Evolutionary conservation across 2,797 vertebrate genomes (phyloP).

Genomic region (Sebastes trivittatus): DNA sequence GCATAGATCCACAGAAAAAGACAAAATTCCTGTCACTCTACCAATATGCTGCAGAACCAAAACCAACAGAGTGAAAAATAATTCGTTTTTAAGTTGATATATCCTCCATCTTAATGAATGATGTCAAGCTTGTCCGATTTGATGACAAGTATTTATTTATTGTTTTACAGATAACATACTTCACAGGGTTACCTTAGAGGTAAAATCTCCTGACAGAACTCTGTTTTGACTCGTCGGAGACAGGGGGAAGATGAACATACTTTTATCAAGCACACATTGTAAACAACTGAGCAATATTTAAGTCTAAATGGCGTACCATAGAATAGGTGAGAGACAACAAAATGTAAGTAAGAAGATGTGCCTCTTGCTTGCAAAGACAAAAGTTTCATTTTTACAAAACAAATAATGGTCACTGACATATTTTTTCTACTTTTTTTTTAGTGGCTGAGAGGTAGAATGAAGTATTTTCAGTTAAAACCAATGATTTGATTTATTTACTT

Average conservation of each 20-base stretch:
- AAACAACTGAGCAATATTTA: conserved; percentile 84
- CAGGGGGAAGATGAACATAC: conserved; percentile 75
- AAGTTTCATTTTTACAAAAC: conserved; percentile 83
- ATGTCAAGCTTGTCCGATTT: conserved; percentile 75
- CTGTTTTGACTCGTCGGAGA: conserved; percentile 69
- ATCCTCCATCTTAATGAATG: conserved; percentile 69
- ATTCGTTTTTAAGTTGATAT: conserved; percentile 12
- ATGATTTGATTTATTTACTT: conserved; percentile 74
- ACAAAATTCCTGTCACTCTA: conserved; percentile 2
- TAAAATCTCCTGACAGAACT: conserved; percentile 76
- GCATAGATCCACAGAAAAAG: neutral
- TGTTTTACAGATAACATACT: conserved; percentile 83
- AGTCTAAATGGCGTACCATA: conserved; percentile 82
- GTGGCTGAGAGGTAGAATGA: conserved; percentile 91
- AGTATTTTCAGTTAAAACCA: conserved; percentile 78
- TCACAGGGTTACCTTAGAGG: conserved; percentile 83
- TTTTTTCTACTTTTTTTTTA: conserved; percentile 74
- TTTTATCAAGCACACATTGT: conserved; percentile 83
- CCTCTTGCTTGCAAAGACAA: conserved; percentile 80
- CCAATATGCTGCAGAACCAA: conserved; percentile 54
- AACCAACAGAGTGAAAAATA: conserved; percentile 36
- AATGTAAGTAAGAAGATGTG: conserved; percentile 82
- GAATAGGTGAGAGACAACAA: conserved; percentile 82
- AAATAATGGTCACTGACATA: conserved; percentile 78
- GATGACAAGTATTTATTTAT: conserved; percentile 83